These are phyloP conservation scores for Eurypyga helias DNA, from an alignment of 2,113 vertebrate genomes.

Conservation along the genomic window DNA sequence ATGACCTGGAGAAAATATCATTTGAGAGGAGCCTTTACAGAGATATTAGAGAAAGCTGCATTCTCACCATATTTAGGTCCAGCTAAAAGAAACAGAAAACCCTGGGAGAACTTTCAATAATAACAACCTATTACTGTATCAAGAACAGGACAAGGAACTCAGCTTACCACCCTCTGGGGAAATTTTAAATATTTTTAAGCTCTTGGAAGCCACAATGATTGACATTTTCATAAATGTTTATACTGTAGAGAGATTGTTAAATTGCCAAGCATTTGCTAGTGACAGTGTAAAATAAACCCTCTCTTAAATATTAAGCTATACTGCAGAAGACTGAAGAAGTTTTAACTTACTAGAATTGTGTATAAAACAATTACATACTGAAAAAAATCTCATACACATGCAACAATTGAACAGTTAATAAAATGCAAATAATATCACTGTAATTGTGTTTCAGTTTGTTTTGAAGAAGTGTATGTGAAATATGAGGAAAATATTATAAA, in stretches of 20 bases:
- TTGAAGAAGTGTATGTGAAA: background rate
- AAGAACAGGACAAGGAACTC: background rate
- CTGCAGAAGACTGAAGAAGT: background rate
- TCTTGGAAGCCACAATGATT: background rate
- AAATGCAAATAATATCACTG: background rate
- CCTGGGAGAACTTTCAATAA: background rate
- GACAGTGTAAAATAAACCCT: background rate
- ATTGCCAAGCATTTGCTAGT: constrained; percentile 1
- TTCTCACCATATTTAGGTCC: background rate
- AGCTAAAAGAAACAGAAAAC: background rate
- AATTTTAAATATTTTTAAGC: constrained; percentile 9
- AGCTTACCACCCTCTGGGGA: background rate
- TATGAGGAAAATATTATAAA: background rate
- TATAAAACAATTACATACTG: background rate
- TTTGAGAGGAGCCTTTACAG: background rate
- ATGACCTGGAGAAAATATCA: background rate
- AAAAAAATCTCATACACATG: background rate
- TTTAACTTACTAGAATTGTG: background rate
- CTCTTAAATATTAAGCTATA: background rate
- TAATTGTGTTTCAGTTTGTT: background rate
- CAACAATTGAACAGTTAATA: background rate
- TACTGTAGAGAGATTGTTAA: background rate
- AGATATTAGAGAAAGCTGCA: background rate
- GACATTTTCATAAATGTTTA: constrained; percentile 30
- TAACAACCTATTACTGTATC: background rate